Base-by-base conservation (phyloP, 2,113 vertebrate species). In the Notothenia coriiceps region DNA sequence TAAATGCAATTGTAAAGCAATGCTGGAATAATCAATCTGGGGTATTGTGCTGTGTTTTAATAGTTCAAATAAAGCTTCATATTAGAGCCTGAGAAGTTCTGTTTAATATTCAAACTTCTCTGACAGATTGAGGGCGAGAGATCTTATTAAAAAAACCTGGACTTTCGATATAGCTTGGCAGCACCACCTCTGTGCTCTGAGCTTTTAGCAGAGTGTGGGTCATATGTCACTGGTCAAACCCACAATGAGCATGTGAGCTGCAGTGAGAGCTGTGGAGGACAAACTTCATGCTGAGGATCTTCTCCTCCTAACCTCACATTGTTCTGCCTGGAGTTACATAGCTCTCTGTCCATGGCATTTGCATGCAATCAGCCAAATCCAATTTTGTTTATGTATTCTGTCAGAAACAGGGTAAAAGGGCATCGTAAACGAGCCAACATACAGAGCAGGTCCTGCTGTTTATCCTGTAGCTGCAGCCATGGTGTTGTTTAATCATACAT, bases 311-410 rank as follows among this genome's bases (percentile, higher is more conserved):
- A 75, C 57, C 49, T 49, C 25, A 10, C 29, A 11, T 29, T 1
- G 4, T 15, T 49, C 51, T 70, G 59, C 72, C 59, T 55, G 47
- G 60, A 40, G 54, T 7, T 54, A 7, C 29, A 25, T 25, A n/a
- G 46, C 46, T 51, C 59, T 70, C 66, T 6, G 49, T 73, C 43
- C 56, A 18, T 44, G 44, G 10, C 44, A 77, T 77, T 54, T 77
- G 40, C 62, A 83, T 83, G 43, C 22, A 62, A 77, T 67, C 62
- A 73, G 40, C 10, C 60, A 60, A 60, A 77, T 40, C 43, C 10
- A 54, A 22, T 71, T 50, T 62, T 25, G n/a, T 63, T 73, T 35
- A 52, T 74, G 22, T 35, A n/a, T 35, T 57, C 20, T 74, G 56
- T 83, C 64, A 79, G 55, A 74, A 60, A 44, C 44, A 35, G 75